Base-by-base conservation (phyloP, 2,888 invertebrate genomes). In the Eupithecia tripunctaria region DNA sequence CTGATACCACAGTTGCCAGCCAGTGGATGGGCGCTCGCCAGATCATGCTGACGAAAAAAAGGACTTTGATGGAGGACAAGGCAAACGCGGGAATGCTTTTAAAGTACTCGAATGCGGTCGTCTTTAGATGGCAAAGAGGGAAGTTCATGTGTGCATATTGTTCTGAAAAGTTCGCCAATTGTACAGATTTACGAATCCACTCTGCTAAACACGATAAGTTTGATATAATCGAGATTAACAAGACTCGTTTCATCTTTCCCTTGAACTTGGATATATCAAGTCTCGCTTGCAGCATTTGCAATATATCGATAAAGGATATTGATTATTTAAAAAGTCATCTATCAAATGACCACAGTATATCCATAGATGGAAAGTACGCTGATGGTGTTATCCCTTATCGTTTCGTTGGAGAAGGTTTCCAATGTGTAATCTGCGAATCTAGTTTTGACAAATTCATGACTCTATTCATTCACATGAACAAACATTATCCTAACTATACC, bases 401-500 rank as follows among this genome's bases (percentile, higher is more conserved):
- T 8, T 76, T 92, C 38, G 86, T 86, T 0, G 85, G 81, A 10
- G 84, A 86, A 29, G 86, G 87, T 29, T 85, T 84, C 29, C 86
- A 79, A 76, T 92, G 92, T 75, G 87, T 88, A 0, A 79, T 81
- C 66, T 92, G 92, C 69, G 79, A 78, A 5, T 70, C 74, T 3
- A 27, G 75, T 3, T 90, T 86, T 62, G 85, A 88, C 71, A 81
- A 84, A 0, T 86, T 88, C 12, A 83, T 89, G 84, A 84, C 81
- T n/a, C 79, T 92, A 3, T 85, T 86, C 21, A 78, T 82, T 5
- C 91, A 95, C 59, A 94, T 94, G 87, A 95, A 95, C 78, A 84
- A 87, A 70, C 93, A 95, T 82, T 88, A 92, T 68, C 91, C 89
- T 75, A 89, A 88, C 66, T 91, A 85, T 73, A 88, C 94, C 10